These are phyloP conservation scores for Podabrus alpinus DNA, from an alignment of 2,888 invertebrate genomes.

Conservation along the genomic window DNA sequence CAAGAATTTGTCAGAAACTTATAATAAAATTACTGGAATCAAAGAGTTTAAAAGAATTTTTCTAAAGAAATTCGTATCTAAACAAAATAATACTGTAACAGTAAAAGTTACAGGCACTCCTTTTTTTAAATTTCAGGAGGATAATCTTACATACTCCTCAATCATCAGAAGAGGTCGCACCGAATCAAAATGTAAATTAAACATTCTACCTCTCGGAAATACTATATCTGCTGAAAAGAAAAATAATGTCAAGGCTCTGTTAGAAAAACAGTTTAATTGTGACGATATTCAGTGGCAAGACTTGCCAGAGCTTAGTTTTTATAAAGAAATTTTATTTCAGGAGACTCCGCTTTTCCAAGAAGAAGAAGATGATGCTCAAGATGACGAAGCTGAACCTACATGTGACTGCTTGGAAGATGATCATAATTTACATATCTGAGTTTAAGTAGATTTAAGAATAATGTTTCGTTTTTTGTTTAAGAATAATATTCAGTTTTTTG, in stretches of 20 bases:
- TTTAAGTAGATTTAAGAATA: too few species aligned
- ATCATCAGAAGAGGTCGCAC: slow-evolving; percentile 2
- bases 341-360: too few species aligned
- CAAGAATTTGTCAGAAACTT: background rate
- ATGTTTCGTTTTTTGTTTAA: too few species aligned
- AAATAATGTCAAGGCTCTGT: slow-evolving; percentile 7
- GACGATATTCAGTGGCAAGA: slow-evolving; percentile 11
- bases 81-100: too few species aligned
- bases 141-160: background rate
- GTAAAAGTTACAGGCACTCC: background rate
- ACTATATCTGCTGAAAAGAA: slow-evolving; percentile 8
- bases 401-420: too few species aligned
- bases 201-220: slow-evolving; percentile 6
- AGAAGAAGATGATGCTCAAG: too few species aligned
- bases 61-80: too few species aligned
- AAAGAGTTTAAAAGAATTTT: background rate
- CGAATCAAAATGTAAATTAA: slow-evolving; percentile 2
- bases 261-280: slow-evolving; percentile 10
- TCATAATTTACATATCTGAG: too few species aligned
- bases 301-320: slow-evolving; percentile 11
- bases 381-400: too few species aligned
- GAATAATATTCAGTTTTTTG: too few species aligned
- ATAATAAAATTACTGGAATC: slow-evolving; percentile 5
- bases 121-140: background rate
- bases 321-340: background rate